Percentiles rank a stretch among this genome's conserved stretches.
Evolutionary conservation across 30 jellyfish, hydroid and myxozoan genomes (phyloP).

Genomic region (Nemopilema nomurai): DNA sequence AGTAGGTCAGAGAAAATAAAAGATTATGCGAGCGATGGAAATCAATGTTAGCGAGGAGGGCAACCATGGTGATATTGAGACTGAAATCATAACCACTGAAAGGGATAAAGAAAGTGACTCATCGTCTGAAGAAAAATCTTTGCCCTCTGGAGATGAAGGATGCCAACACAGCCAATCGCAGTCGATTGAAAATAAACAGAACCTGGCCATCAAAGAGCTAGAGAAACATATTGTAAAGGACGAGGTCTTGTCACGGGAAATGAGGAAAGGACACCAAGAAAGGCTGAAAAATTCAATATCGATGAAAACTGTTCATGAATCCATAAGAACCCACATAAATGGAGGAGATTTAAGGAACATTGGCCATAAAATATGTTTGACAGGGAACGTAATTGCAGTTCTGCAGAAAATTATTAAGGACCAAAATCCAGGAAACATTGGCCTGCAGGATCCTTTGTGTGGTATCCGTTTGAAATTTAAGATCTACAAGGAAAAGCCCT

Average conservation of each 20-base stretch:
- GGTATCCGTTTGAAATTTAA: slow-evolving; percentile 21
- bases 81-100: slow-evolving; percentile 1
- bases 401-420: slow-evolving; percentile 20
- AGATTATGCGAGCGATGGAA: not conserved
- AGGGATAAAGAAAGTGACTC: not conserved
- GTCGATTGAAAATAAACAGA: not conserved
- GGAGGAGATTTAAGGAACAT: slow-evolving; percentile 3
- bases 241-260: not conserved
- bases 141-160: not conserved
- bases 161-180: not conserved
- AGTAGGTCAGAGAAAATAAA: slow-evolving; percentile 17
- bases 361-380: not conserved
- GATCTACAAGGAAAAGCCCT: not conserved
- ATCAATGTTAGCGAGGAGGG: slow-evolving; percentile 1
- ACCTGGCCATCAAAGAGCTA: not conserved
- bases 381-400: slow-evolving; percentile 18
- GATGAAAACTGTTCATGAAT: not conserved
- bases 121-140: not conserved
- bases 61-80: not conserved
- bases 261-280: not conserved
- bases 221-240: not conserved
- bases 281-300: not conserved
- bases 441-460: slow-evolving; percentile 30
- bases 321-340: not conserved
- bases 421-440: slow-evolving; percentile 4